Evolutionary conservation across 1,140 invertebrate genomes (phyloP).

Genomic region (Neodiprion virginianus): DNA sequence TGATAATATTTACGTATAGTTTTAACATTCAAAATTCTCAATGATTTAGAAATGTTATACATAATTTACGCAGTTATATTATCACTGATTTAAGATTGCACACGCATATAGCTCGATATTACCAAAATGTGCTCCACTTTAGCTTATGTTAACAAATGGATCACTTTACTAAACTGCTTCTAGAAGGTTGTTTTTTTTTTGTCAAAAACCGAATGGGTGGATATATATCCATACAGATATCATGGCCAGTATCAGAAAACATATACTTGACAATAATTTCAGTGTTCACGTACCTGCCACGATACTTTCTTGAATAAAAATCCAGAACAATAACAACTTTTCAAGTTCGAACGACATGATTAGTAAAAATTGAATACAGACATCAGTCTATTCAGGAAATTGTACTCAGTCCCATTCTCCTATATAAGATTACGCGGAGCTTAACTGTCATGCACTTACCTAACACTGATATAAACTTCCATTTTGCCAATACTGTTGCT

Average conservation of each 20-base stretch:
- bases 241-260: neutral
- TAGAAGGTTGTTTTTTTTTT: no score
- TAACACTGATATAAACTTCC: constrained; percentile 9
- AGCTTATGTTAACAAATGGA: no score
- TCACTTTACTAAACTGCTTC: no score
- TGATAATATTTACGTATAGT: no score
- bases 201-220: no score
- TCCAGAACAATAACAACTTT: neutral
- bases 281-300: neutral
- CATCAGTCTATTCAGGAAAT: neutral
- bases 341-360: neutral
- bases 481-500: constrained; percentile 6
- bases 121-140: no score
- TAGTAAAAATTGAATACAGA: neutral
- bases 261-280: neutral
- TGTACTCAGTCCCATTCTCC: neutral
- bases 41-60: no score
- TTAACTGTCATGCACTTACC: constrained; percentile 6
- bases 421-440: neutral
- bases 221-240: no score
- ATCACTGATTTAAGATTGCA: no score
- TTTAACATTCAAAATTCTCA: no score
- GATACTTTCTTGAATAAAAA: neutral
- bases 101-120: no score
- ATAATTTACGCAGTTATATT: no score